phyloP scores from a whole-genome alignment of 2,888 invertebrate species.

The Tinea trinotella region DNA sequence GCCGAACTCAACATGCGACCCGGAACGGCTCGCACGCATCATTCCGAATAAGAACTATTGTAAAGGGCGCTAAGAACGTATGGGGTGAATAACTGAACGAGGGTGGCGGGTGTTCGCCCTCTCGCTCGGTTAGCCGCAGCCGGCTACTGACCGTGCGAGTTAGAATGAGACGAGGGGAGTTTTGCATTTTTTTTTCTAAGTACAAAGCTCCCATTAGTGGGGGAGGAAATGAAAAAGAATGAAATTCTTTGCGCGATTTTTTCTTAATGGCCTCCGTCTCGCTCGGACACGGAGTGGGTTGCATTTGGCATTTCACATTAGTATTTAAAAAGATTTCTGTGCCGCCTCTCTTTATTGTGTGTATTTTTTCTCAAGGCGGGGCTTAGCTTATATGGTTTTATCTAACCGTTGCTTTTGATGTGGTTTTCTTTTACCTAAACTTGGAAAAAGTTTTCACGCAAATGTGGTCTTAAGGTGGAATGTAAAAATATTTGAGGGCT shows the following conservation, averaged over 20 bases:
- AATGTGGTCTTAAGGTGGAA: neutral
- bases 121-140: conserved; percentile 55
- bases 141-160: conserved; percentile 47
- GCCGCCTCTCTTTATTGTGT: conserved; percentile 64
- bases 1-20: conserved; percentile 20
- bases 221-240: conserved; percentile 72
- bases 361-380: conserved; percentile 63
- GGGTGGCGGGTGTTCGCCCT: conserved; percentile 44
- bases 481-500: neutral
- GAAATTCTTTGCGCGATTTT: conserved; percentile 68
- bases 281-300: conserved; percentile 38
- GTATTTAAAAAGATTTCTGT: conserved; percentile 58
- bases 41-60: conserved; percentile 52
- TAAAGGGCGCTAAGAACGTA: conserved; percentile 52
- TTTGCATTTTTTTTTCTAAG: conserved; percentile 61
- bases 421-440: conserved; percentile 28
- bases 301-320: conserved; percentile 39
- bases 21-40: conserved; percentile 27
- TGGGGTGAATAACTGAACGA: conserved; percentile 31
- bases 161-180: conserved; percentile 43
- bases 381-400: conserved; percentile 58
- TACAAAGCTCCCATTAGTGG: conserved; percentile 51
- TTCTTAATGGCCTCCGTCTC: conserved; percentile 56
- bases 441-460: conserved; percentile 5
- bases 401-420: conserved; percentile 45